Percentiles rank a stretch among this genome's conserved stretches.
phyloP scores from a whole-genome alignment of 1,140 invertebrate species.

The Cyclargus thomasi region DNA sequence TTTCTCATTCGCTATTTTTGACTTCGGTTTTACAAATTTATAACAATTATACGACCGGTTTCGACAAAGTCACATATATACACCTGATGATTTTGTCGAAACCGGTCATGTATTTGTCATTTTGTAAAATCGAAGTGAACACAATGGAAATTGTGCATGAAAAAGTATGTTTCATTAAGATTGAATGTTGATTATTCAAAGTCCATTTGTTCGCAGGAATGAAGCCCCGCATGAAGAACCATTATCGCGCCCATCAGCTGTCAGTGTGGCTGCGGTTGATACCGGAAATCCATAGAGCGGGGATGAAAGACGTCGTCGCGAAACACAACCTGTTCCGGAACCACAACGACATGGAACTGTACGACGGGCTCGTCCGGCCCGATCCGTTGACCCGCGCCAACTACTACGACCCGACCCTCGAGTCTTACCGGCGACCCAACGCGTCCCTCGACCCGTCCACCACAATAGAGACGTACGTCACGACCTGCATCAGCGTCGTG shows the following conservation, averaged over 20 bases:
- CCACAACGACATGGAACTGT: constrained; percentile 86
- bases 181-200: neutral
- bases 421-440: constrained; percentile 75
- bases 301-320: constrained; percentile 90
- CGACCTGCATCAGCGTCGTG: constrained; percentile 77
- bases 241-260: constrained; percentile 94
- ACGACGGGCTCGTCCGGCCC: constrained; percentile 87
- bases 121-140: too few relatives aligned
- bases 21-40: too few relatives aligned
- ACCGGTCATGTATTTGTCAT: too few relatives aligned
- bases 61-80: too few relatives aligned
- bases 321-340: constrained; percentile 89
- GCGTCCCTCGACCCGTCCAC: constrained; percentile 75
- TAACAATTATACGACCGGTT: too few relatives aligned
- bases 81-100: too few relatives aligned
- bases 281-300: constrained; percentile 92
- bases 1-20: too few relatives aligned
- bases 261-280: constrained; percentile 96
- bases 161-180: too few relatives aligned
- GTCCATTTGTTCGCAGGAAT: constrained; percentile 78
- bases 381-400: constrained; percentile 81
- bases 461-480: constrained; percentile 77
- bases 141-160: too few relatives aligned
- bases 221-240: constrained; percentile 93
- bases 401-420: constrained; percentile 65